Evolutionary conservation across 53 echinoderm and acorn worm species (phyloP).

Genomic region (Echinometra lucunter): DNA sequence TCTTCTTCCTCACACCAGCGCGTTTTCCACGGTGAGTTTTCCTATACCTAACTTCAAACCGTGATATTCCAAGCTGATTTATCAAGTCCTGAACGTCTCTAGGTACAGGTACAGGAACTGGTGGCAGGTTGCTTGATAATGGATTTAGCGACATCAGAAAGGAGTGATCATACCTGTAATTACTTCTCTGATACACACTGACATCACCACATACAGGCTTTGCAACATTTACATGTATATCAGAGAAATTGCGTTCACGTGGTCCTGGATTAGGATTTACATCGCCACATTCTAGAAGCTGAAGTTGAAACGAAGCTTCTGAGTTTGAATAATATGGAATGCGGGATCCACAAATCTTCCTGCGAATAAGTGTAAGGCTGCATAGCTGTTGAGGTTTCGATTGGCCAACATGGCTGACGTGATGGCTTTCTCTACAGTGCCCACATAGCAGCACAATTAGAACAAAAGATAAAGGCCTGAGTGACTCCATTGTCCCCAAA

Average conservation of each 20-base stretch:
- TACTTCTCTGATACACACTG: not conserved
- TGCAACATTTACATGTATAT: not conserved
- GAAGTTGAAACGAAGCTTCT: conserved; percentile 10
- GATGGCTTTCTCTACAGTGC: not conserved
- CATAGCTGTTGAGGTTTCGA: not conserved
- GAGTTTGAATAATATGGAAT: conserved; percentile 10
- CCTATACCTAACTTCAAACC: not conserved
- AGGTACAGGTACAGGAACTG: too few relatives aligned
- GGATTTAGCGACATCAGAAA: conserved; percentile 8
- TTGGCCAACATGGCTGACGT: not conserved
- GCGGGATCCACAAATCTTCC: conserved; percentile 1
- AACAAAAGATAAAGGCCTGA: not conserved
- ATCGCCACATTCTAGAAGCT: not conserved
- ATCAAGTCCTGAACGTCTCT: too few relatives aligned
- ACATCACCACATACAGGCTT: not conserved
- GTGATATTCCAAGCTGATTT: not conserved
- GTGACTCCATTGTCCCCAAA: not conserved
- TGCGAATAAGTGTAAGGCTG: not conserved
- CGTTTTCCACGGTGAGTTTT: not conserved
- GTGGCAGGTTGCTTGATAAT: not conserved
- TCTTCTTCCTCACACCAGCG: not conserved
- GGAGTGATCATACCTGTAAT: not conserved
- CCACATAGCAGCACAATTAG: not conserved
- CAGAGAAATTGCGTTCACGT: not conserved
- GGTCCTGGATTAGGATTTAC: conserved; percentile 11